Evolutionary conservation across 1,140 invertebrate species (phyloP).

Genomic region (Hestina assimilis): DNA sequence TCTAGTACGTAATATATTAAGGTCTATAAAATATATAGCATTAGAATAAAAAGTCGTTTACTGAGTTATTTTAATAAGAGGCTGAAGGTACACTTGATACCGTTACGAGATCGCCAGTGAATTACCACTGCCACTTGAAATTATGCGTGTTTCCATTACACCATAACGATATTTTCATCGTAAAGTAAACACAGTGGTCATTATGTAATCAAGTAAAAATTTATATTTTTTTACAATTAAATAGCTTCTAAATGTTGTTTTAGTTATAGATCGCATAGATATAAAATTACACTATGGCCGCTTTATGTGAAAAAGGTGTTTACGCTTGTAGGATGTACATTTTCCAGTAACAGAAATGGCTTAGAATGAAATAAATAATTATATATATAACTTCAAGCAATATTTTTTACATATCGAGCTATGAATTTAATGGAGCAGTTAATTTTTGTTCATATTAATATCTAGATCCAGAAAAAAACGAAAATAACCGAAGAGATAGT

Average conservation of each 20-base stretch:
- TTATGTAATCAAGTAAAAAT: background rate
- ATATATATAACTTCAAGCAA: no score
- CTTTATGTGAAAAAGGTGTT: no score
- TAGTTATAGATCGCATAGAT: background rate
- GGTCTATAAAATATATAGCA: slow-evolving; percentile 2
- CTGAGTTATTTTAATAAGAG: slow-evolving; percentile 20
- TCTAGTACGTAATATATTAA: background rate
- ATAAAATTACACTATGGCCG: no score
- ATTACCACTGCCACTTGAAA: slow-evolving; percentile 45
- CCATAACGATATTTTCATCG: no score
- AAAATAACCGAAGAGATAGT: no score
- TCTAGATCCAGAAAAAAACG: no score
- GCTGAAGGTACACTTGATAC: slow-evolving; percentile 28
- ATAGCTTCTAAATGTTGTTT: background rate
- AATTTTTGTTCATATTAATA: no score
- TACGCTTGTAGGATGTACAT: no score
- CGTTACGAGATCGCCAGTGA: slow-evolving; percentile 41
- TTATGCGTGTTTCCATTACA: slow-evolving; percentile 41
- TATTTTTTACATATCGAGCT: no score
- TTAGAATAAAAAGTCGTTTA: slow-evolving; percentile 2
- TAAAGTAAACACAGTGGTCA: background rate
- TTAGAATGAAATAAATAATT: no score
- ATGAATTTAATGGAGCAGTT: no score
- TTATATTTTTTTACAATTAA: background rate
- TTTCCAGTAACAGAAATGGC: no score